Evolutionary conservation across 1,140 invertebrate genomes (phyloP), one percentile per base, ranked within the genome.

Genomic region (Limonius californicus): DNA sequence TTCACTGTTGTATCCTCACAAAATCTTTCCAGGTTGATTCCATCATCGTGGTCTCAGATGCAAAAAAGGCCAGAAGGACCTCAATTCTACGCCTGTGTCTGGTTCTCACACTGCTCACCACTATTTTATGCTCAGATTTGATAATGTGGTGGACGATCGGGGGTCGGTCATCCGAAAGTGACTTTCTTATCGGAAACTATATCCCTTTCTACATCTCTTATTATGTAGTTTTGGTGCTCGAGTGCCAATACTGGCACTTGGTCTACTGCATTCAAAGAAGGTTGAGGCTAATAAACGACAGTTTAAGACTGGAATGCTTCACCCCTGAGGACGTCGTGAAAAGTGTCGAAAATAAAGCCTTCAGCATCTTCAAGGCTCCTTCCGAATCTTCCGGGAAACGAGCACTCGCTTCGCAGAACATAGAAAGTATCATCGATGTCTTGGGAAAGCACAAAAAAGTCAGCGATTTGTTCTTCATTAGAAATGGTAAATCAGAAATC

Each of bases 21-120:
- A n/a, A n/a, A n/a, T n/a, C n/a, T 27, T 27, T 27, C 23, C 23
- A 45, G 42, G 42, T 45, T 18, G 42, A 45, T 45, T 45, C 42
- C 2, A 4, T 45, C 12, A 45, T 45, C 2, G 12, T 45, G 3
- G 14, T 45, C 2, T 45, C 42, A 4, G 42, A 45, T 18, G 42
- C 42, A n/a, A 45, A 45, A 12, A 45, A 18, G 42, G 42, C 42
- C 2, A 45, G 42, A 18, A 45, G 12, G 12, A 18, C 16, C n/a
- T 45, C 42, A 2, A 45, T 45, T 45, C 14, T 12, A 18, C 42
- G 42, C n/a, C 12, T 45, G 12, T 45, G 42, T 18, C 4, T 18
- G 42, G 42, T 45, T n/a, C 14, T 45, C 4, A 45, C 12, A 18
- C n/a, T 18, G 42, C n/a, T 18, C 6, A 45, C 42, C 2, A 18